Conservation (phyloP, 2,797 vertebrate species). For the Myotis vivesi region DNA sequence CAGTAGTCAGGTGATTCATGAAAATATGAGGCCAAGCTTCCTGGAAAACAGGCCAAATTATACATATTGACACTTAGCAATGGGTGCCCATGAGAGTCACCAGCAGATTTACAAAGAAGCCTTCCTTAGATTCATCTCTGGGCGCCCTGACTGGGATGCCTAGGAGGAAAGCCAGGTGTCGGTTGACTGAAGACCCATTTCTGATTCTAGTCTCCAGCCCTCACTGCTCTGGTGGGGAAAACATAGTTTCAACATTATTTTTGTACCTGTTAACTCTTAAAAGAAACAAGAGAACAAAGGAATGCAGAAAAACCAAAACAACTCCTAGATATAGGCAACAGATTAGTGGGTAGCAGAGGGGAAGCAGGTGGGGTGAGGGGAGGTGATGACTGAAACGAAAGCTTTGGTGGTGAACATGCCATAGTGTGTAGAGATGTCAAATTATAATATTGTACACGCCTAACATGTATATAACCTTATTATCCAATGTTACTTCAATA, state of each 20-base stretch:
- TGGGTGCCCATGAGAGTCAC: not conserved
- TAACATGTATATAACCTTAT: too few species aligned
- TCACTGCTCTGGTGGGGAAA: not conserved
- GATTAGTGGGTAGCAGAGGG: not conserved
- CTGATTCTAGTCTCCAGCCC: not conserved
- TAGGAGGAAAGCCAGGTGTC: rapidly evolving
- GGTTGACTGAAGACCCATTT: not conserved
- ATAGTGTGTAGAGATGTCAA: not conserved
- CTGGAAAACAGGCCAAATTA: not conserved
- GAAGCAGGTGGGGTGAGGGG: not conserved
- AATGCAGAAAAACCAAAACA: not conserved
- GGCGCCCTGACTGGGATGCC: not conserved
- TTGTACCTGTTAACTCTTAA: not conserved
- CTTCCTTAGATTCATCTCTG: not conserved
- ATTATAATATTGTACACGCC: not conserved
- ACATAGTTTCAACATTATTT: not conserved
- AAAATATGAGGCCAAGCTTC: not conserved
- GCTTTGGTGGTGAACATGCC: not conserved
- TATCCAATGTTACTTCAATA: not conserved
- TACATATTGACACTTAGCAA: not conserved
- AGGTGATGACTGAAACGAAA: not conserved
- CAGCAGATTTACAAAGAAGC: not conserved
- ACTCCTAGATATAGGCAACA: not conserved
- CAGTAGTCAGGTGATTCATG: not conserved
- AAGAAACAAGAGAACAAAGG: not conserved